Base-by-base conservation (phyloP, 2,888 invertebrate species). In the Ptilodon capucinus region DNA sequence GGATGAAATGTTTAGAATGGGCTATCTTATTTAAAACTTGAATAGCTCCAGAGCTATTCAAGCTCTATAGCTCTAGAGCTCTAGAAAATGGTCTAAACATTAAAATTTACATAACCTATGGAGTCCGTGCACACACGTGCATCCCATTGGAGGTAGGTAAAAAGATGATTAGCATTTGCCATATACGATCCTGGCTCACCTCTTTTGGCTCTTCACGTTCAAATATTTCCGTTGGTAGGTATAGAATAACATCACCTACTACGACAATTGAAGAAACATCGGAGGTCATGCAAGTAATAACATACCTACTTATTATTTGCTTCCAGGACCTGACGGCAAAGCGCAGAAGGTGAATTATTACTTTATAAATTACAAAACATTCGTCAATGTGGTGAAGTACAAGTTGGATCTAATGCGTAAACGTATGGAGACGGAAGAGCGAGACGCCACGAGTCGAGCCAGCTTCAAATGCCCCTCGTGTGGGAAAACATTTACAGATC, bases 341-440 rank as follows among this genome's bases (percentile, higher is more conserved):
- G 97, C 97, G 25, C 97, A 97, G 73, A 97, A 97, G 92, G 97
- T 98, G 16, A 98, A 98, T 84, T 99, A 98, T 83, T 99, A 98
- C 84, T 99, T 97, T 76, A 98, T 99, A 66, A 98, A 98, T 86
- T 99, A 98, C 84, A 97, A 97, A 92, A 96, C 96, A 32, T 98
- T 98, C 86, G 98, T 99, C 4, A 99, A 99, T 91, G 98, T 99
- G 11, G 97, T 99, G 0, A 99, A 98, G 85, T 99, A 99, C 86
- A 99, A 99, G 89, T 86, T 99, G 76, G 98, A 99, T 87, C 93
- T 98, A 74, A 98, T 99, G 96, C 93, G 98, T 48, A 97, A 98
- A 76, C 95, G 98, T 64, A 95, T 99, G 93, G 99, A 99, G 83
- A 97, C 97, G 0, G 98, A 98, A 77, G 98, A 98, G 78, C 92